Base-by-base conservation (phyloP, 2,888 invertebrate genomes). In the Aleiodes testaceus region DNA sequence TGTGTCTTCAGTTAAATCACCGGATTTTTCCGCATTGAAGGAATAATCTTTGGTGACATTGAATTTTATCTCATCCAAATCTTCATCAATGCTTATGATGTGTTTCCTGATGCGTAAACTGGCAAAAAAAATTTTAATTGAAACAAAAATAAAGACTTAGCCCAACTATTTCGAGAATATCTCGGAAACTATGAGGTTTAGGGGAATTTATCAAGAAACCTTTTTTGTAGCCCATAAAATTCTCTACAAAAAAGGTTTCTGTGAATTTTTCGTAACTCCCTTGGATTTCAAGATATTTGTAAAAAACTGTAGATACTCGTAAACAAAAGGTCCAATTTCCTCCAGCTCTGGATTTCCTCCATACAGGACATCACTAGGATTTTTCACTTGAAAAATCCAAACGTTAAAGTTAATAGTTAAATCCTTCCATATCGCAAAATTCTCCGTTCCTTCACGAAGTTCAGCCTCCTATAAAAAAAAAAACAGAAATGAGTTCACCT, bases 321-420 rank as follows among this genome's bases (percentile, higher is more conserved):
- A 93, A 66, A 91, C 89, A 78, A 89, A 92, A 12, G 92, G 92
- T 20, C 92, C 92, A 5, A 90, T 83, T 84, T 93, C 91, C n/a
- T 85, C 78, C 0, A 92, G 78, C 14, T 85, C 85, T 0, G 92
- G 92, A 30, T 88, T 89, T 26, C 80, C 87, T 0, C 92, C 92
- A 0, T 79, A 77, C 77, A 81, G 76, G 2, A 92, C 88, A 0
- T 89, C 91, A 0, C 90, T 89, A 0, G 89, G 87, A 81, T 93
- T 93, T 12, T 90, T 89, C 1, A 92, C 91, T 80, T 92, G 84
- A 80, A 88, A 88, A 0, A 84, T 11, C 22, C 75, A 74, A 14
- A 79, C 72, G 0, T 69, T 26, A n/a, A 79, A 79, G 6, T 20
- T 20, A 20, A 81, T 2, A 5, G 69, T 5, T 3, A 91, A 82